These are phyloP conservation scores for Upupa epops DNA, from an alignment of 2,113 vertebrate genomes.

Conservation along the genomic window DNA sequence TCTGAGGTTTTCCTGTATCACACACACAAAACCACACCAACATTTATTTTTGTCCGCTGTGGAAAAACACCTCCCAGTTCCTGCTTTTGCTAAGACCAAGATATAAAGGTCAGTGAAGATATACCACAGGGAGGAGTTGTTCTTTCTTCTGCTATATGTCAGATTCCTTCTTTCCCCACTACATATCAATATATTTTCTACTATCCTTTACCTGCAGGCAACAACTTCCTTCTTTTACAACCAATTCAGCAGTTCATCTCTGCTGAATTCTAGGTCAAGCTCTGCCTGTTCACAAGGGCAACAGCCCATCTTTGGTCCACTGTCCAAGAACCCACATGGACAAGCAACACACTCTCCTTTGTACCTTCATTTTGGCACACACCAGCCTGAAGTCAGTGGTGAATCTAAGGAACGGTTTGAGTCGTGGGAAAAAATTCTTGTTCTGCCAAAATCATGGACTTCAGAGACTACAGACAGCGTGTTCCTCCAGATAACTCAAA, in stretches of 20 bases:
- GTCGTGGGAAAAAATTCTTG: not conserved
- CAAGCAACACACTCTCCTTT: not conserved
- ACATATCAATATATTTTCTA: not conserved
- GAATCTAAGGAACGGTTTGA: not conserved
- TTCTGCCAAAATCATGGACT: not conserved
- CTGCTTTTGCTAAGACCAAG: not conserved
- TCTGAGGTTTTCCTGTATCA: not conserved
- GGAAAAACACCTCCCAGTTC: not conserved
- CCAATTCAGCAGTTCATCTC: not conserved
- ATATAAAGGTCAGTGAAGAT: not conserved
- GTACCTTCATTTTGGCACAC: not conserved
- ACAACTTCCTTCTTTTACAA: not conserved
- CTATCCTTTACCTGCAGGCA: not conserved
- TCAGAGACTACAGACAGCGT: not conserved
- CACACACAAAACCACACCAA: not conserved
- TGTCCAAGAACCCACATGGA: not conserved
- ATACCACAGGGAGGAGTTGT: not conserved
- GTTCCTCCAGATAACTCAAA: not conserved
- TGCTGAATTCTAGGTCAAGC: not conserved
- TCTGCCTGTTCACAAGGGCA: not conserved
- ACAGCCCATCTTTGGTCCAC: not conserved
- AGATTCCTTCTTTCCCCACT: not conserved
- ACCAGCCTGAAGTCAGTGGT: not conserved
- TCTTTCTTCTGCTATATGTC: not conserved
- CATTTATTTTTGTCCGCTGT: not conserved